phyloP scores from a whole-genome alignment of 92 coral and sea anemone species.

The Umimayanthus chanpuru region DNA sequence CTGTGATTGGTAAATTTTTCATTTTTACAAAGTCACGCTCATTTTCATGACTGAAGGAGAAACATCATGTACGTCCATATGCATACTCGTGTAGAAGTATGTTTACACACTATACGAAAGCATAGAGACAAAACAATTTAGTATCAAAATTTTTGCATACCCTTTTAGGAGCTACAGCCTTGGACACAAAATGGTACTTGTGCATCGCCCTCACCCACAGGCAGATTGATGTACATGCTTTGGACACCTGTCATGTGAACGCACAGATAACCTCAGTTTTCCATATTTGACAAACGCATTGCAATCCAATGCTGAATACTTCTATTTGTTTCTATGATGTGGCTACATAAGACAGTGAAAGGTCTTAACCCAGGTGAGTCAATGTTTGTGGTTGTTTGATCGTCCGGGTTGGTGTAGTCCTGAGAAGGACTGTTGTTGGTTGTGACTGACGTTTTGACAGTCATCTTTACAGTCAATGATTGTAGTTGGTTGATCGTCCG shows the following conservation, averaged over 20 bases:
- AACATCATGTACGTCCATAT: neutral
- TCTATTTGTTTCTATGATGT: neutral
- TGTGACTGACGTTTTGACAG: too few species aligned
- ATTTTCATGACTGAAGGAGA: too few species aligned
- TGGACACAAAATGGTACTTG: slow-evolving; percentile 95
- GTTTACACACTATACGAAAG: neutral
- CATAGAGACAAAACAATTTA: neutral
- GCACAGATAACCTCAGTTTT: neutral
- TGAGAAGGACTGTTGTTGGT: too few species aligned
- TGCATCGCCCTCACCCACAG: slow-evolving; percentile 99
- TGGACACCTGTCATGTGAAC: slow-evolving; percentile 74
- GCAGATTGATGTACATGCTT: slow-evolving; percentile 98
- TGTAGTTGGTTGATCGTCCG: too few species aligned
- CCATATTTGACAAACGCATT: neutral
- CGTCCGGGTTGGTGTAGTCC: too few species aligned
- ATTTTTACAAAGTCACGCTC: too few species aligned
- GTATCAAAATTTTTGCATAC: slow-evolving; percentile 39
- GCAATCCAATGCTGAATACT: neutral
- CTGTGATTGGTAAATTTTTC: too few species aligned
- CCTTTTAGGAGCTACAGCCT: slow-evolving; percentile 97
- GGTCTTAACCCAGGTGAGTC: too few species aligned
- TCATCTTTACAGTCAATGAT: too few species aligned
- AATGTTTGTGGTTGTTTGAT: too few species aligned
- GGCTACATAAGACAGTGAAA: neutral
- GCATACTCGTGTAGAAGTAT: neutral